Conservation (phyloP, 2,888 invertebrate species). For the Eristalis intricaria region DNA sequence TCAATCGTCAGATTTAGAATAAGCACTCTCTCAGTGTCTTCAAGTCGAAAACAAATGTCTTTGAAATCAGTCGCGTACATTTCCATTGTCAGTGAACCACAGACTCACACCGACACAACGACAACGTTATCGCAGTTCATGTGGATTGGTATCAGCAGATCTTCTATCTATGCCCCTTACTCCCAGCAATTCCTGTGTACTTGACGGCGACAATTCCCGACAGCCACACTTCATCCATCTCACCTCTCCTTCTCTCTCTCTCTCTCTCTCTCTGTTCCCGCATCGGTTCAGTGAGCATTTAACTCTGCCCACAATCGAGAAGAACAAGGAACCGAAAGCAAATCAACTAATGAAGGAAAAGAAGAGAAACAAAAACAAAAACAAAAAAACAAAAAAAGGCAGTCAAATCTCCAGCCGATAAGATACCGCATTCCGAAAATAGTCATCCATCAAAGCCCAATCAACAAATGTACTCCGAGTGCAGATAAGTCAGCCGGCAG, state of each 20-base stretch:
- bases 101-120: not conserved
- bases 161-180: not conserved
- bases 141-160: not conserved
- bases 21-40: too few relatives aligned
- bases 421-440: slow-evolving; percentile 57
- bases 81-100: not conserved
- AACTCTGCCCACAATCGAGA: slow-evolving; percentile 30
- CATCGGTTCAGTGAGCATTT: slow-evolving; percentile 42
- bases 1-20: too few relatives aligned
- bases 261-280: not conserved
- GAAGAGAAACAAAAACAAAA: not conserved
- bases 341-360: not conserved
- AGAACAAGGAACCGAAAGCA: not conserved
- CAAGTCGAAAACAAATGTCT: too few relatives aligned
- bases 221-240: not conserved
- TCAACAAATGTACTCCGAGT: slow-evolving; percentile 40
- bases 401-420: slow-evolving; percentile 45
- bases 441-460: slow-evolving; percentile 65
- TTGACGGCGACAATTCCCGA: not conserved
- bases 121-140: not conserved
- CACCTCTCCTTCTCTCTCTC: too few relatives aligned
- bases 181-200: not conserved
- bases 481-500: slow-evolving; percentile 44
- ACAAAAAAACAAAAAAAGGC: slow-evolving; percentile 15
- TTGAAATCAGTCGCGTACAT: not conserved